Conservation (phyloP, 2,888 invertebrate genomes). For the Rhopalosiphum nymphaeae region DNA sequence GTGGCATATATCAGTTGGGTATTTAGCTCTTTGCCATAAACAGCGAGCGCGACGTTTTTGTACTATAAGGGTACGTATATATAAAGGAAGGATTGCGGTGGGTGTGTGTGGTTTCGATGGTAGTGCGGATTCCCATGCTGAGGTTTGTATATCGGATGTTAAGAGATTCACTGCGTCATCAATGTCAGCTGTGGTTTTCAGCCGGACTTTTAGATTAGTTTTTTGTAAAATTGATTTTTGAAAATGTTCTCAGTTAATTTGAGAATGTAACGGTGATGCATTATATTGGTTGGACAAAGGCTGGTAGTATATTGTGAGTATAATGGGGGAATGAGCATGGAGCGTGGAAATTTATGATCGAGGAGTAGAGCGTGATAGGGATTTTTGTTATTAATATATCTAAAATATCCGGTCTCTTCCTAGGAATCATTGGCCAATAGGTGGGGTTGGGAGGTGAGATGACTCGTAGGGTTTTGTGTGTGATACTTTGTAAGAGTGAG, state of each 20-base stretch:
- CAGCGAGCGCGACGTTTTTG: slow-evolving; percentile 11
- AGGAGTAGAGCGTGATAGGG: no score
- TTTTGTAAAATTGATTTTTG: background rate
- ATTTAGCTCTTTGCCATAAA: background rate
- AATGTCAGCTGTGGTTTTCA: background rate
- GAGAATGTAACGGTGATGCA: background rate
- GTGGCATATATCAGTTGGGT: background rate
- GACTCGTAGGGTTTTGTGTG: no score
- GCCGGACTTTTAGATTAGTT: slow-evolving; percentile 30
- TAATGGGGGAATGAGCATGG: background rate
- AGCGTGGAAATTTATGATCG: no score
- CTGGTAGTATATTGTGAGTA: slow-evolving; percentile 19
- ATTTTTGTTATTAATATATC: no score
- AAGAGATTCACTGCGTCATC: slow-evolving; percentile 15
- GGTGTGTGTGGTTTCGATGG: background rate
- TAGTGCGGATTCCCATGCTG: slow-evolving; percentile 18
- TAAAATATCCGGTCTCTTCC: no score
- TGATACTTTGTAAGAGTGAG: no score
- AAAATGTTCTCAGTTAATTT: slow-evolving; percentile 8
- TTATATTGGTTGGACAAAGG: background rate
- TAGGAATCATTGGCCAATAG: no score
- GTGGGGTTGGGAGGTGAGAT: no score
- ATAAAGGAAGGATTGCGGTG: slow-evolving; percentile 3
- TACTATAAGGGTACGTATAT: background rate
- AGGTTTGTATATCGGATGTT: slow-evolving; percentile 16